Evolutionary conservation across 2,113 vertebrate species (phyloP), one percentile per base, ranked within the genome.

Genomic region (Aphyosemion australe): DNA sequence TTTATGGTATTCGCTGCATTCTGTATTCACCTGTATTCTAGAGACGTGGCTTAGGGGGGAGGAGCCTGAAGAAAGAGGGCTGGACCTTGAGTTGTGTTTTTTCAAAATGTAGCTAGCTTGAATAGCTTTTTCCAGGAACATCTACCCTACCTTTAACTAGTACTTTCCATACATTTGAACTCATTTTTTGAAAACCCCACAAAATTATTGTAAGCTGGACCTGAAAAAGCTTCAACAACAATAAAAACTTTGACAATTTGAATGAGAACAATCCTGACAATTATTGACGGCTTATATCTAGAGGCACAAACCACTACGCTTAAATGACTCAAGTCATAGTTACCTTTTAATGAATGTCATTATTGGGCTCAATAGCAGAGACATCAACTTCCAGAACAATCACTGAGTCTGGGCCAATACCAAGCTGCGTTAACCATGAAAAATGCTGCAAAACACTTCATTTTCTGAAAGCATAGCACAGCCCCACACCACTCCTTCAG

Each of bases 311-410:
- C 43, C 4, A 15, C 15, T 45, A 6, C 3, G 15, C 3, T 15
- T 53, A 8, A n/a, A 11, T 52, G 51, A 32, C 14, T 16, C 8
- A 78, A 79, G 68, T 74, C 55, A 74, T 59, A 60, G 54, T 32
- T 32, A 42, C 9, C 18, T 54, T 84, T 58, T 64, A n/a, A 74
- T 41, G 46, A 46, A 61, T 14, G 41, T 46, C 65, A 76, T 66
- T 75, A 26, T 51, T 79, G 32, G 46, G 10, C 42, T 74, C 41
- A 64, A 31, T 65, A 50, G 63, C 65, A 69, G 16, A 52, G 65
- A 39, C 39, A 43, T 42, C 61, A 69, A 86, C 55, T 69, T 62
- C 59, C 53, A 37, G 56, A 75, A 69, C 20, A 53, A 19, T 8
- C 58, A 19, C 43, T 12, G 12, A 34, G 13, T 37, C 34, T 6